These are phyloP conservation scores for Sarcophaga carnaria DNA, from an alignment of 2,888 invertebrate genomes.

Conservation along the genomic window DNA sequence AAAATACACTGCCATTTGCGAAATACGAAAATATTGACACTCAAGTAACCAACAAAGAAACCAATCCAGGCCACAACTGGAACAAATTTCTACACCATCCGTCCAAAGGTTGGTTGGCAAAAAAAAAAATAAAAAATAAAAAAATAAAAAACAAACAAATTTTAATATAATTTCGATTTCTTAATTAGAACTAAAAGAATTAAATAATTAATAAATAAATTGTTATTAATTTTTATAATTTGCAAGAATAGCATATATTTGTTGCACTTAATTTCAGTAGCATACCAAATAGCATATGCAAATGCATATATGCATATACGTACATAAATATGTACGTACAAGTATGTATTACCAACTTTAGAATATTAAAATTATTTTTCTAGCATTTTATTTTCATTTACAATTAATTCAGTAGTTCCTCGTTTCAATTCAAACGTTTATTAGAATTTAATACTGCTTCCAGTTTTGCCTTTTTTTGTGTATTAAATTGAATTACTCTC, in stretches of 20 bases:
- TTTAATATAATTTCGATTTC: conserved; percentile 32
- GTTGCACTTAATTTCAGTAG: background rate
- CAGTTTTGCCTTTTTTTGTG: background rate
- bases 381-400: conserved; percentile 15
- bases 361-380: conserved; percentile 26
- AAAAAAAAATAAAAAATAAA: conserved; percentile 35
- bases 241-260: conserved; percentile 48
- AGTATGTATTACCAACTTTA: conserved; percentile 34
- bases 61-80: conserved; percentile 81
- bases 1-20: conserved; percentile 52
- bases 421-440: conserved; percentile 13
- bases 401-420: conserved; percentile 1
- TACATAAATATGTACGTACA: too few species aligned
- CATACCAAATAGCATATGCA: background rate
- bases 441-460: conserved; percentile 33
- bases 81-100: conserved; percentile 79
- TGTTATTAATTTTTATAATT: conserved; percentile 43
- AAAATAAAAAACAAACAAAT: conserved; percentile 6
- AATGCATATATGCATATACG: too few species aligned
- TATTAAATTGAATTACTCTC: conserved; percentile 16
- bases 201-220: conserved; percentile 23
- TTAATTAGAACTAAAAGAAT: conserved; percentile 14
- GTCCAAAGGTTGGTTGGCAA: conserved; percentile 81
- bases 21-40: conserved; percentile 56
- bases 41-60: conserved; percentile 72